Percentiles rank a stretch among this genome's conserved stretches.
phyloP scores from a whole-genome alignment of 2,113 vertebrate species.

The Amia ocellicauda region DNA sequence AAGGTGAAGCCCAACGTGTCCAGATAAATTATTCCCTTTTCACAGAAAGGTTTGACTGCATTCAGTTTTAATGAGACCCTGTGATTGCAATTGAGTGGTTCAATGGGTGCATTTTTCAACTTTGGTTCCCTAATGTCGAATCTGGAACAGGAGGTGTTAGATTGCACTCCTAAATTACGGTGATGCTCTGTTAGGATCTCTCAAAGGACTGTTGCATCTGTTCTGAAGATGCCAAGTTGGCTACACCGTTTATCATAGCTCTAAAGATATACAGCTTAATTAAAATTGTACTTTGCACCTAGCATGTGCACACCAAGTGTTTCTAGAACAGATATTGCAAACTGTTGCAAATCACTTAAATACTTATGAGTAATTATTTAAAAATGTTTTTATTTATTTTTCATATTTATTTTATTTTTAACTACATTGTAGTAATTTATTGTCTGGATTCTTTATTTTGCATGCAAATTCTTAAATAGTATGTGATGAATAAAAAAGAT shows the following conservation, averaged over 20 bases:
- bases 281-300: constrained; percentile 36
- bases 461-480: too few relatives aligned
- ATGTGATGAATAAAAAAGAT: too few relatives aligned
- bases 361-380: too few relatives aligned
- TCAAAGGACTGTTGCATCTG: constrained; percentile 36
- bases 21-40: constrained; percentile 23
- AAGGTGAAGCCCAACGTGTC: constrained; percentile 22
- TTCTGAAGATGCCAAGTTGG: constrained; percentile 29
- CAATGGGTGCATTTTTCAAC: constrained; percentile 29
- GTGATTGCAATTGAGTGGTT: constrained; percentile 42
- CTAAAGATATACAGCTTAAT: constrained; percentile 46
- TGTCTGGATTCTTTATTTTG: too few relatives aligned
- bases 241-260: constrained; percentile 31
- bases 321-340: too few relatives aligned
- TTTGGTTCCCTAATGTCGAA: constrained; percentile 4
- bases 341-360: too few relatives aligned
- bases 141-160: constrained; percentile 14
- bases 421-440: too few relatives aligned
- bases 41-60: constrained; percentile 15
- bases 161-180: constrained; percentile 19
- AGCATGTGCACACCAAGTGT: too few relatives aligned
- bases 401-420: too few relatives aligned
- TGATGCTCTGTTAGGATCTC: constrained; percentile 29
- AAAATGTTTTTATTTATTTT: too few relatives aligned
- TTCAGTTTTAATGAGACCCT: constrained; percentile 24